Evolutionary conservation across 2,113 vertebrate genomes (phyloP), one percentile per base, ranked within the genome.

Genomic region (Dipodomys merriami): DNA sequence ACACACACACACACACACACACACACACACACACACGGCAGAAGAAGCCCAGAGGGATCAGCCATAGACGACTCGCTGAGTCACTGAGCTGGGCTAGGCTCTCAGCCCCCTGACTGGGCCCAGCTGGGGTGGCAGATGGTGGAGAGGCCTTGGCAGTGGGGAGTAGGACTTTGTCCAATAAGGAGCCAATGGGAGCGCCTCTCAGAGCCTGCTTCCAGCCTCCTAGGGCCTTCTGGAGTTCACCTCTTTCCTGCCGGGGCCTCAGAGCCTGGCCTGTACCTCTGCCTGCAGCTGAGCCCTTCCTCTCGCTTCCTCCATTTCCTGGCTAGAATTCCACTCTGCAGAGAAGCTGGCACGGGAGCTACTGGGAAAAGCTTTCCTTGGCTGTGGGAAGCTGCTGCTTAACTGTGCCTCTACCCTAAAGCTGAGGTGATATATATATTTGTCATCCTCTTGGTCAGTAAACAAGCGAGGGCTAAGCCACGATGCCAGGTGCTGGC

Each of bases 121-220:
- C 96, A 96, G 95, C 97, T 97, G 94, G 97, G 60, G 44, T 71
- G 53, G 82, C 97, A 97, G 94, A 96, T 96, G 95, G 96, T 86
- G 23, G 82, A 29, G 81, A 87, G 90, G 95, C 88, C 89, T 89
- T 77, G 74, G 92, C 86, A 44, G 0, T n/a, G 15, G 73, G 88
- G 69, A 39, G 62, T 12, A n/a, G 33, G 33, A 53, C 12, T 18
- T 39, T 7, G 3, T 79, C 94, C 67, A 83, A 25, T 2, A 15
- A 72, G 62, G 82, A 94, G 33, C 80, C 88, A 49, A 27, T 65
- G 81, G 79, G 65, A 85, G 76, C 90, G 72, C 25, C 62, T 74
- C 82, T 68, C 19, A 25, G 76, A 74, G 69, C 80, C 67, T 60
- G 57, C 86, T 77, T 79, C 44, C 69, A 67, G 83, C 74, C 94